Base-by-base conservation (phyloP, 2,888 invertebrate genomes). In the Ormia ochracea region DNA sequence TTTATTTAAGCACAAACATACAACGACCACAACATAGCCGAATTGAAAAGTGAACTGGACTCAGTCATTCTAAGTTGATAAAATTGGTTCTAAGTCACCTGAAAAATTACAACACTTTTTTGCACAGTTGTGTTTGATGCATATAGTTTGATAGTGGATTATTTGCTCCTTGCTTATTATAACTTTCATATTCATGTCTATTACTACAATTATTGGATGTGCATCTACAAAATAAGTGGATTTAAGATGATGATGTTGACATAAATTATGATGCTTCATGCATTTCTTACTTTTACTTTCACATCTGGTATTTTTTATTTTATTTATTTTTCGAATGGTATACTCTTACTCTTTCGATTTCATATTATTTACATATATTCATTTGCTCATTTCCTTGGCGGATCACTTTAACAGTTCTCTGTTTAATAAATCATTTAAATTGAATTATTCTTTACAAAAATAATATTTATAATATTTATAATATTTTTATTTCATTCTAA, bases 401-500 rank as follows among this genome's bases (percentile, higher is more conserved):
- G 45, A 56, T 28, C 28, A 76, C 21, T 23, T 63, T 63, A 48
- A 6, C 9, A 63, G 45, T 69, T 63, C 41, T 56, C 54, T 31
- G 38, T 41, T 69, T 48, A 70, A 76, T 58, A 76, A 76, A 76
- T 76, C 61, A 61, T 54, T 69, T 54, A 61, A 43, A 69, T 69
- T 63, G 48, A 76, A 69, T 69, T 69, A 63, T 63, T 76, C 56
- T 56, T n/a, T 38, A 63, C 41, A 76, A 56, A 63, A 76, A 69
- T 45, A 45, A 9, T n/a, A 54, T 59, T 26, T 36, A n/a, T n/a
- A 68, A 31, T 33, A 52, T 23, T 28, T 65, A 21, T 1, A 38
- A n/a, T 45, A 36, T 48, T 48, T 28, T 31, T 10, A 14, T 38
- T 4, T 41, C 21, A 12, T 17, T 43, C 1, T 58, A 48, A 4